These are phyloP conservation scores for Ageneiosus marmoratus DNA, from an alignment of 2,113 vertebrate species.

Conservation along the genomic window DNA sequence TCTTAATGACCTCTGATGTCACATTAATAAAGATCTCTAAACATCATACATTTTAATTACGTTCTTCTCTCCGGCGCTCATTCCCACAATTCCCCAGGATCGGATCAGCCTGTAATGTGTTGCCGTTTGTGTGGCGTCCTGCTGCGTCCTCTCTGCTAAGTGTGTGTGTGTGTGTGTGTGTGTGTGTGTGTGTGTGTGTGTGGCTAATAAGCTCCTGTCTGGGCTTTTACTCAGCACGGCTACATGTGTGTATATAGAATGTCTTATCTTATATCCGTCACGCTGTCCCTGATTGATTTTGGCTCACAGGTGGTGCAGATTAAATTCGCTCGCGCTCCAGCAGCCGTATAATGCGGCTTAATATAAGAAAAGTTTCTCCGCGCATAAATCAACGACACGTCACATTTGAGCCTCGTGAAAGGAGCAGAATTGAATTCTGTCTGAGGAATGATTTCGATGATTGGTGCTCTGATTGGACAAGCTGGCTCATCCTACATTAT, in stretches of 20 bases:
- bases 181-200: background rate
- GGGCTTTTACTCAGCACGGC: background rate
- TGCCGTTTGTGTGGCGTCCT: background rate
- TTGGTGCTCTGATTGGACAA: background rate
- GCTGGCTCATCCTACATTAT: background rate
- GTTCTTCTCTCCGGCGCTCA: background rate
- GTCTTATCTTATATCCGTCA: conserved; percentile 23
- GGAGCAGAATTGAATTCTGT: background rate
- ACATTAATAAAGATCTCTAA: conserved; percentile 13
- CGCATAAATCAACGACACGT: conserved; percentile 4
- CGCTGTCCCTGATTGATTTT: conserved; percentile 26
- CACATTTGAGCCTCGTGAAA: background rate
- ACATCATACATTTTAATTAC: conserved; percentile 11
- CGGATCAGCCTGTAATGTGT: background rate
- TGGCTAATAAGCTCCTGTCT: conserved; percentile 4
- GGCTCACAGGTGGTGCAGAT: conserved; percentile 37
- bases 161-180: conserved; percentile 29
- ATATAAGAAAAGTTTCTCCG: conserved; percentile 18
- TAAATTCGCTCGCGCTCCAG: conserved; percentile 18
- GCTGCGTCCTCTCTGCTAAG: background rate
- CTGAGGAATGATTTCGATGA: too few relatives aligned
- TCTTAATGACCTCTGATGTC: conserved; percentile 26
- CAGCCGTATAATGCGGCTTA: conserved; percentile 19
- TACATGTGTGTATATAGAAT: background rate
- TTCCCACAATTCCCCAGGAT: background rate